Evolutionary conservation across 2,113 vertebrate species (phyloP).

Genomic region (Dissostichus mawsoni): DNA sequence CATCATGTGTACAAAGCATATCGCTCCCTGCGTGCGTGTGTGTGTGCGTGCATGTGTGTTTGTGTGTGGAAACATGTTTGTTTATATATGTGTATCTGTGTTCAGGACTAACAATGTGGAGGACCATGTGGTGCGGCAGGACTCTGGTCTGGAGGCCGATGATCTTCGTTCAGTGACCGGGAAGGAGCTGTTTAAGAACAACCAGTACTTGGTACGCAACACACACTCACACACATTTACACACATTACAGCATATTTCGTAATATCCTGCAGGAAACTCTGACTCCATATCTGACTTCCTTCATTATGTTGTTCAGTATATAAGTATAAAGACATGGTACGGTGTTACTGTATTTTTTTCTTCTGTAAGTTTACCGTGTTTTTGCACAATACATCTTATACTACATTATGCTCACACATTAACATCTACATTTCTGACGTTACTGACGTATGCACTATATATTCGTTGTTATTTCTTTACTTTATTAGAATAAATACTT

Average conservation of each 20-base stretch:
- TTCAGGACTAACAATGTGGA: slow-evolving; percentile 76
- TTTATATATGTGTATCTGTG: neutral
- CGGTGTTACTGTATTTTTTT: too few relatives aligned
- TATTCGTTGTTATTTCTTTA: too few relatives aligned
- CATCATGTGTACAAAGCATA: neutral
- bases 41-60: neutral
- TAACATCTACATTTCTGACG: too few relatives aligned
- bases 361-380: too few relatives aligned
- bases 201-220: slow-evolving; percentile 68
- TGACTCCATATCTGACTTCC: too few relatives aligned
- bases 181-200: slow-evolving; percentile 79
- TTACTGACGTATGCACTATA: too few relatives aligned
- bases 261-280: too few relatives aligned
- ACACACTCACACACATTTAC: neutral
- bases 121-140: slow-evolving; percentile 67
- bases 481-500: too few relatives aligned
- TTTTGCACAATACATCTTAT: too few relatives aligned
- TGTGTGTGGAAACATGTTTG: neutral
- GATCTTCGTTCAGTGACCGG: slow-evolving; percentile 69
- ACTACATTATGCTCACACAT: too few relatives aligned
- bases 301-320: too few relatives aligned
- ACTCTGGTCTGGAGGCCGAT: slow-evolving; percentile 54
- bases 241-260: neutral
- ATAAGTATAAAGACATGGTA: too few relatives aligned
- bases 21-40: neutral